Conservation (phyloP, 2,797 vertebrate genomes). For the Premnoplex brunnescens region DNA sequence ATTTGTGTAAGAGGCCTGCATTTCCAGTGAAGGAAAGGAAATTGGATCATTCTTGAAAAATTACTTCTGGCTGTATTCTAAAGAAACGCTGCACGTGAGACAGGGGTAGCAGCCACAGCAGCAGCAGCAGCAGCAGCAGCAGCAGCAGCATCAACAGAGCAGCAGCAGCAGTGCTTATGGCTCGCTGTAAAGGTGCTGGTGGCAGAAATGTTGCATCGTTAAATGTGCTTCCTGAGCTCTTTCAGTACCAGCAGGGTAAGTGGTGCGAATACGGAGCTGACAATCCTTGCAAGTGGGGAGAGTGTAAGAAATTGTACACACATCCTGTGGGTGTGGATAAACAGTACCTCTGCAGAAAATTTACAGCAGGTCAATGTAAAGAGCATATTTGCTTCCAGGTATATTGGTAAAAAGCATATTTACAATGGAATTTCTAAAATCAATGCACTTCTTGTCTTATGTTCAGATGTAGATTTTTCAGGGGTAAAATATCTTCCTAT, state of each 20-base stretch:
- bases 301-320: rapidly evolving
- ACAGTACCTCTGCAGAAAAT: background rate
- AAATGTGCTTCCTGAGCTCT: conserved; percentile 85
- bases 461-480: background rate
- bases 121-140: background rate
- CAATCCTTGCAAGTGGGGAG: background rate
- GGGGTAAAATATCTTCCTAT: background rate
- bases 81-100: background rate
- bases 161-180: conserved; percentile 70
- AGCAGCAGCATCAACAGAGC: background rate
- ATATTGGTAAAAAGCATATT: background rate
- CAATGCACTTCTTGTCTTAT: background rate
- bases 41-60: background rate
- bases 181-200: conserved; percentile 80
- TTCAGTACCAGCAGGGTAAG: conserved; percentile 87
- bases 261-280: background rate
- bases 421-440: background rate
- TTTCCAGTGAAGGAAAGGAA: conserved; percentile 2
- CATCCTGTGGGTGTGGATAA: background rate
- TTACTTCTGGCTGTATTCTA: background rate
- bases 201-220: conserved; percentile 80
- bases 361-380: background rate
- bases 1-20: background rate
- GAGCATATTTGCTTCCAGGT: background rate
- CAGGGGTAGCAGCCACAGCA: background rate